Evolutionary conservation across 1,140 invertebrate genomes (phyloP), one percentile per base, ranked within the genome.

Genomic region (Centruroides vittatus): DNA sequence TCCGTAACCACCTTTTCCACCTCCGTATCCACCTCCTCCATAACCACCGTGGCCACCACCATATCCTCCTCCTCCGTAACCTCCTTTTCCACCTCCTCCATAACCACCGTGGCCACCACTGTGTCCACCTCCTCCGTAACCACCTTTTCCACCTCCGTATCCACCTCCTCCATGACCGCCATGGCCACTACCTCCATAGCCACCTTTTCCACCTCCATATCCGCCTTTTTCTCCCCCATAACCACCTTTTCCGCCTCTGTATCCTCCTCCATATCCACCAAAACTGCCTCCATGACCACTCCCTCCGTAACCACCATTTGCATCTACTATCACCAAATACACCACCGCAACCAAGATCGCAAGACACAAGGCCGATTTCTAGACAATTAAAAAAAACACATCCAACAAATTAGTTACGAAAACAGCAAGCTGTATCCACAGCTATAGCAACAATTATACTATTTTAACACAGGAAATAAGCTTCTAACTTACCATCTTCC

Each of bases 221-320:
- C 62, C 66, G 9, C 61, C 55, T 23, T 57, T 62, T 5, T 66
- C 35, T 23, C 64, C 63, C 34, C 58, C 57, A 5, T 54, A 56
- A 59, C 58, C 58, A 13, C 55, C 63, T 9, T 11, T n/a, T 4
- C 59, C 62, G 13, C 62, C 59, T 9, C 59, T 41, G 7, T 12
- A 23, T 52, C 35, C 61, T 60, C 36, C 58, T 56, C 51, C 46
- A 5, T 58, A 65, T 51, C 59, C 65, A 56, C 49, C 57, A 23
- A 51, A 59, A 35, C 55, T 46, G 5, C 66, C 65, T 8, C 60
- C 65, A 51, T 55, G 36, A n/a, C 60, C 61, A 48, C 53, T 57
- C 12, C 23, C 23, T 23, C 23, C 23, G 2, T 23, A 23, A 23
- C 61, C 67, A 51, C 66, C 68, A 50, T 55, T 59, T 49, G 59